These are phyloP conservation scores for Cloeon dipterum DNA, from an alignment of 2,888 invertebrate species.

Conservation along the genomic window DNA sequence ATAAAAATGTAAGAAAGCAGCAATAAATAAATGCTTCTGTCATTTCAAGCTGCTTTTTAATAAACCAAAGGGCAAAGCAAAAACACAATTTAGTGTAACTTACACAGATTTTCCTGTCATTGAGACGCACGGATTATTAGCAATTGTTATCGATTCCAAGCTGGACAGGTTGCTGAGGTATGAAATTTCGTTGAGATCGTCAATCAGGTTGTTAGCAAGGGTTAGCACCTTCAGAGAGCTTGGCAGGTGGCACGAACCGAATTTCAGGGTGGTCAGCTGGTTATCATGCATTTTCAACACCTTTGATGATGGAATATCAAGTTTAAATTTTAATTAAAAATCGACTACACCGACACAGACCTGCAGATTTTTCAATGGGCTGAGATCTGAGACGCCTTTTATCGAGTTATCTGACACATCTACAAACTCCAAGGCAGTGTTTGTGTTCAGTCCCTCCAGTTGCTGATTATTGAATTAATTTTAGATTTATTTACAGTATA, in stretches of 20 bases:
- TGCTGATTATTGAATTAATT: slow-evolving; percentile 20
- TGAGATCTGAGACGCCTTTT: slow-evolving; percentile 61
- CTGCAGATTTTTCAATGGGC: slow-evolving; percentile 58
- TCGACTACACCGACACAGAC: slow-evolving; percentile 20
- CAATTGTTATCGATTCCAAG: slow-evolving; percentile 59
- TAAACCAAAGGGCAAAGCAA: no score
- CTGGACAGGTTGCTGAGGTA: slow-evolving; percentile 52
- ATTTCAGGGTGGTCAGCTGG: slow-evolving; percentile 54
- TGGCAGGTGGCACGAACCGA: slow-evolving; percentile 66
- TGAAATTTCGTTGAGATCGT: slow-evolving; percentile 67
- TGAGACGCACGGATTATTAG: slow-evolving; percentile 68
- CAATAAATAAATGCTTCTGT: no score
- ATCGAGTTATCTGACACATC: slow-evolving; percentile 82
- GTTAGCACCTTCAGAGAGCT: slow-evolving; percentile 47
- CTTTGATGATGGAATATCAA: slow-evolving; percentile 32
- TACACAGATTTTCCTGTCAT: slow-evolving; percentile 11
- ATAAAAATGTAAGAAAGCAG: no score
- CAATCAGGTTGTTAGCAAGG: slow-evolving; percentile 59
- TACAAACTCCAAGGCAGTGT: slow-evolving; percentile 54
- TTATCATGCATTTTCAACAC: slow-evolving; percentile 69
- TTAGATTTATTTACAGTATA: background rate
- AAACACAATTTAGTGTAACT: no score
- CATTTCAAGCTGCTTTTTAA: no score
- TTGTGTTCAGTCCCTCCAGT: slow-evolving; percentile 72
- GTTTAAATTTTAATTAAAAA: slow-evolving; percentile 1